Conservation (phyloP, 2,797 vertebrate genomes). For the Scarus forsteni region DNA sequence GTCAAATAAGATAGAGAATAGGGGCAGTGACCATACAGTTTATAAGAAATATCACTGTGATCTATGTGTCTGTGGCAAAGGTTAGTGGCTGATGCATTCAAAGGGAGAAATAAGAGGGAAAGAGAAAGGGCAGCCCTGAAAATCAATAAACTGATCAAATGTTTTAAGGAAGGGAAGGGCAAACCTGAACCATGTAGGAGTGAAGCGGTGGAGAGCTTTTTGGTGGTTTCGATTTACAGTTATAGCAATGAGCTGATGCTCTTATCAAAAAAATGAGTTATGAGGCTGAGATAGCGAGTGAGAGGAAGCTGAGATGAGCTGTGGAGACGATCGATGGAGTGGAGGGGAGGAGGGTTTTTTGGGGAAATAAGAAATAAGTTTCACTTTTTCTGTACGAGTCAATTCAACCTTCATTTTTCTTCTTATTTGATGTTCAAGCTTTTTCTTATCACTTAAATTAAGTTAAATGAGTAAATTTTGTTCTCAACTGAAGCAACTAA, state of each 20-base stretch:
- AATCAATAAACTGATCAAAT: conserved; percentile 43
- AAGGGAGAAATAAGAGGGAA: not conserved
- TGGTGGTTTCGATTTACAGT: conserved; percentile 41
- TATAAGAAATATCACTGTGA: not conserved
- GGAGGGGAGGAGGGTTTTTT: conserved; percentile 6
- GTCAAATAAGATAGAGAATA: not conserved
- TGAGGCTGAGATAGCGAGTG: conserved; percentile 16
- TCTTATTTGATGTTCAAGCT: too few relatives aligned
- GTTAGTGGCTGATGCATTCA: conserved; percentile 1
- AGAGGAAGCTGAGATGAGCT: conserved; percentile 24
- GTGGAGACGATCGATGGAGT: conserved; percentile 26
- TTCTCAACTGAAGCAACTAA: not conserved
- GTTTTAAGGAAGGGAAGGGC: conserved; percentile 9
- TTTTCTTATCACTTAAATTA: not conserved
- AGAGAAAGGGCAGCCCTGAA: conserved; percentile 23
- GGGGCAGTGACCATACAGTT: not conserved
- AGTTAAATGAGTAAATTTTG: not conserved
- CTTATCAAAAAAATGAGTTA: conserved; percentile 25
- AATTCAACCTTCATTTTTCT: not conserved
- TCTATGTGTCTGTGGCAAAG: conserved; percentile 5
- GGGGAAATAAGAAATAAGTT: not conserved
- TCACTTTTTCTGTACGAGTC: not conserved
- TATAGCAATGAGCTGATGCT: conserved; percentile 34
- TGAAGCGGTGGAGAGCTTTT: conserved; percentile 21
- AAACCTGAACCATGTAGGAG: conserved; percentile 14